Base-by-base conservation (phyloP, 2,888 invertebrate genomes). In the Amaurobius ferox region DNA sequence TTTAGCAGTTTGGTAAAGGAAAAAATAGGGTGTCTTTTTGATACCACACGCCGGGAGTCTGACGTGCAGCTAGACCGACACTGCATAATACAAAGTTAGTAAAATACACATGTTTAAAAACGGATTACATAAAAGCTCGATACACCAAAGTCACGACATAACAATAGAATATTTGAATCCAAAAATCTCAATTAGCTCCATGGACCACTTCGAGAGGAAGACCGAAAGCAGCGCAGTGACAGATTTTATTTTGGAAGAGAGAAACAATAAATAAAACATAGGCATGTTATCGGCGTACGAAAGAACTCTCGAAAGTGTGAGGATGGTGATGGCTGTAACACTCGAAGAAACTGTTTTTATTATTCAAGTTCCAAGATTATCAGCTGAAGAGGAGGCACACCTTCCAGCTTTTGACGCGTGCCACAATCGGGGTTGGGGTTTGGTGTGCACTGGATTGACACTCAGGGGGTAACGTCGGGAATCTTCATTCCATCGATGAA, bases 361-460 rank as follows among this genome's bases (percentile, higher is more conserved):
- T 70, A 78, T 78, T 78, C 70, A 40, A 78, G 78, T 55, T 78
- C 77, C 48, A 78, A 39, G 78, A 70, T 70, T 78, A 78, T 68
- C 78, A 61, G 78, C 35, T 70, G 68, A 67, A 26, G 40, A 48
- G 44, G 78, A 70, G 78, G 78, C 78, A 62, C 78, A 70, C 78
- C 78, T 78, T 70, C 62, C 55, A 39, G 39, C 26, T 61, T 78
- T 78, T 78, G 70, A 70, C 70, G 70, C 78, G 78, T 78, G 78
- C 70, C 78, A 78, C 62, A 70, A 70, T 78, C 78, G 55, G 68
- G 26, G 16, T 55, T 55, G 2, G 68, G 29, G 68, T 32, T 39
- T 39, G 68, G 40, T 11, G 68, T 26, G 19, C 35, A 13, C n/a
- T 26, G 26, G 68, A 68, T 68, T 68, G 77, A 77, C 77, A 77